Percentiles rank a stretch among this genome's conserved stretches.
Evolutionary conservation across 1,140 invertebrate genomes (phyloP).

Genomic region (Prorops nasuta): DNA sequence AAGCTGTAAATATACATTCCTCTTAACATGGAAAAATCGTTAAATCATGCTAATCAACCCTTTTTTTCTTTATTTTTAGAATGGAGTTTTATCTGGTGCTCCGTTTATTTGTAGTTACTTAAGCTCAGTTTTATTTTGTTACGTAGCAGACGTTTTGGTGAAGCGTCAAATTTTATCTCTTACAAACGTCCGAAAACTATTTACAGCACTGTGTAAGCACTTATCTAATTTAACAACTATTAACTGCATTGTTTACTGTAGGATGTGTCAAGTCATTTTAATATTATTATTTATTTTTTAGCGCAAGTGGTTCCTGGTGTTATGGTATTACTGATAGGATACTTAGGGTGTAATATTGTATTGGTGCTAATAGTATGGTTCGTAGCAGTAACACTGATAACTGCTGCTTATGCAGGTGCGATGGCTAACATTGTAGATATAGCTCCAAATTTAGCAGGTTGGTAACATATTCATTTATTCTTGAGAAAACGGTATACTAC

Average conservation of each 20-base stretch:
- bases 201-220: slow-evolving; percentile 64
- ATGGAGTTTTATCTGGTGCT: slow-evolving; percentile 65
- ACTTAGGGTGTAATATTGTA: slow-evolving; percentile 64
- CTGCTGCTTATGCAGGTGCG: slow-evolving; percentile 72
- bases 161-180: slow-evolving; percentile 61
- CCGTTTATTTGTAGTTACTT: slow-evolving; percentile 71
- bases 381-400: slow-evolving; percentile 69
- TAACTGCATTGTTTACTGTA: slow-evolving; percentile 1
- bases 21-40: not conserved
- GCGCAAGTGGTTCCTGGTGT: slow-evolving; percentile 72
- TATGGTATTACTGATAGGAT: slow-evolving; percentile 65
- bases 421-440: slow-evolving; percentile 76
- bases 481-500: too few species aligned
- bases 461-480: slow-evolving; percentile 6
- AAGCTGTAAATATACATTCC: slow-evolving; percentile 54
- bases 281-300: slow-evolving; percentile 13
- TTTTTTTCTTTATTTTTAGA: slow-evolving; percentile 42
- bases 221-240: not conserved
- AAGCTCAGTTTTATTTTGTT: slow-evolving; percentile 70
- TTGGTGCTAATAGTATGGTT: slow-evolving; percentile 67
- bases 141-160: slow-evolving; percentile 66
- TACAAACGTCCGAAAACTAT: slow-evolving; percentile 67
- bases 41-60: not conserved
- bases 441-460: slow-evolving; percentile 68
- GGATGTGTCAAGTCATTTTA: not conserved